Evolutionary conservation across 2,797 vertebrate species (phyloP).

Genomic region (Rallus crepitans): DNA sequence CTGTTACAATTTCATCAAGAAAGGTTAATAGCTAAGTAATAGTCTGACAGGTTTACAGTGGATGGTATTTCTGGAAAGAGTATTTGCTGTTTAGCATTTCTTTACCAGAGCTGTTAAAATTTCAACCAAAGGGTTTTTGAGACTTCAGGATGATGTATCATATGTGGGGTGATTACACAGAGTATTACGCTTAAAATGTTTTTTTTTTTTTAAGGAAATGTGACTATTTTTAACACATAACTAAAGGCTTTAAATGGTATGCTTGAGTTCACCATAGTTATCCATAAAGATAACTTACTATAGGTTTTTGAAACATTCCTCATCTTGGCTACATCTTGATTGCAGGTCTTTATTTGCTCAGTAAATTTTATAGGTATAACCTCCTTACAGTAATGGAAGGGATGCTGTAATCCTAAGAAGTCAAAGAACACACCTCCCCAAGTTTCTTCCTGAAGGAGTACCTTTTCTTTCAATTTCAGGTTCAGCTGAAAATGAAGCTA

Average conservation of each 20-base stretch:
- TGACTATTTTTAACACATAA: conserved; percentile 30
- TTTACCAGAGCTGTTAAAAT: conserved; percentile 57
- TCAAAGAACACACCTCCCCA: not conserved
- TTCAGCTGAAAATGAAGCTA: not conserved
- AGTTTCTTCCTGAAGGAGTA: not conserved
- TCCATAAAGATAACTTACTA: not conserved
- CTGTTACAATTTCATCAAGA: conserved; percentile 60
- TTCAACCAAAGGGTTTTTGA: conserved; percentile 17
- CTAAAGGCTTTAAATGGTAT: conserved; percentile 5
- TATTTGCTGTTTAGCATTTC: conserved; percentile 67
- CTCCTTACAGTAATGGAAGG: not conserved
- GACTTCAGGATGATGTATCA: conserved; percentile 49
- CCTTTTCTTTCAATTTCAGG: not conserved
- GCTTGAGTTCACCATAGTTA: not conserved
- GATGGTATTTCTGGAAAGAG: conserved; percentile 62
- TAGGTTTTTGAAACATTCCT: not conserved
- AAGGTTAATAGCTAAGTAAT: conserved; percentile 67
- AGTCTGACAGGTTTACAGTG: conserved; percentile 64
- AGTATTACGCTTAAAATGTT: not conserved
- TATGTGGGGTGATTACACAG: conserved; percentile 24
- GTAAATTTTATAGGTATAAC: not conserved
- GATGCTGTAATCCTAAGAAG: not conserved
- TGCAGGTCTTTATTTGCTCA: not conserved
- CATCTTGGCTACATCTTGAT: not conserved
- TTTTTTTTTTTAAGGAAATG: conserved; percentile 38